These are phyloP conservation scores for Mobula hypostoma DNA, from an alignment of 2,113 vertebrate genomes.

Conservation along the genomic window DNA sequence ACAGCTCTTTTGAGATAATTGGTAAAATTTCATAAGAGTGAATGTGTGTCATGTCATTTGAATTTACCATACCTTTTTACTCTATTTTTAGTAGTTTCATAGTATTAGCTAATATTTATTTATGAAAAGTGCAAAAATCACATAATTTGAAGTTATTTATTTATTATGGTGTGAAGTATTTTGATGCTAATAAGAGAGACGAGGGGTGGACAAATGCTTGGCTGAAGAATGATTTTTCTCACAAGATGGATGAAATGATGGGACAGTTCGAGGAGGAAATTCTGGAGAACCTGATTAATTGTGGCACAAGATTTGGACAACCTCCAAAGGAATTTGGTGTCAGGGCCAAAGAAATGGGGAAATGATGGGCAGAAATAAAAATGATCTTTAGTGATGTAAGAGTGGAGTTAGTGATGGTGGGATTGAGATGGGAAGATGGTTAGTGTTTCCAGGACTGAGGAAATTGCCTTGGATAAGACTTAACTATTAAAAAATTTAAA, in stretches of 20 bases:
- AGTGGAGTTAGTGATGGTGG: not conserved
- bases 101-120: not conserved
- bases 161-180: not conserved
- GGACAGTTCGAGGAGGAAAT: not conserved
- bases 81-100: not conserved
- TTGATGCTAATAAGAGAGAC: not conserved
- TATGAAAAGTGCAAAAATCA: not conserved
- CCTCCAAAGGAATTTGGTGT: not conserved
- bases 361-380: not conserved
- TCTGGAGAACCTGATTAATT: not conserved
- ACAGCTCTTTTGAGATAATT: not conserved
- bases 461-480: not conserved
- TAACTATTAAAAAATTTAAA: too few relatives aligned
- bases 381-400: too few relatives aligned
- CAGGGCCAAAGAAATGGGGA: not conserved
- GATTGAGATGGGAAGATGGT: not conserved
- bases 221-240: not conserved
- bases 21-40: not conserved
- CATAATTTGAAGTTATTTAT: not conserved
- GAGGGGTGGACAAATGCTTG: not conserved
- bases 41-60: not conserved
- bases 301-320: not conserved
- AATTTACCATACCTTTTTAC: not conserved
- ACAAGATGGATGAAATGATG: not conserved
- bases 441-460: not conserved